These are phyloP conservation scores for Benthosema pterotum DNA, from an alignment of 2,797 vertebrate genomes.

Conservation along the genomic window DNA sequence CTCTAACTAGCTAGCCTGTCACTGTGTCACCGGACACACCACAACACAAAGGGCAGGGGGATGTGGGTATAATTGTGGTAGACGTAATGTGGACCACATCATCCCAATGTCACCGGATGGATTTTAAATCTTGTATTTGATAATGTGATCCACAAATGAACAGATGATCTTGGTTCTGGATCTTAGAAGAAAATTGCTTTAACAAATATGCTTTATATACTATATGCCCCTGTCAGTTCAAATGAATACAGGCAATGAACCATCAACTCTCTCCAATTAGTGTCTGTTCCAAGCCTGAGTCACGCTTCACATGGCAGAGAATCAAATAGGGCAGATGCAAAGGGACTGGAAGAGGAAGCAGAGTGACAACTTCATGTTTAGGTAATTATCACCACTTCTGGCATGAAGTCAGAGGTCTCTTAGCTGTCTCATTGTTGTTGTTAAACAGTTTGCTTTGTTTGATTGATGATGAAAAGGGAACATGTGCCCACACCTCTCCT, in stretches of 20 bases:
- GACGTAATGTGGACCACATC: too few relatives aligned
- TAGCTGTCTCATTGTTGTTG: conserved; percentile 74
- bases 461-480: conserved; percentile 80
- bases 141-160: too few relatives aligned
- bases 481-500: conserved; percentile 74
- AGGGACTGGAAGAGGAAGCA: conserved; percentile 40
- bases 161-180: too few relatives aligned
- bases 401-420: conserved; percentile 68
- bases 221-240: conserved; percentile 74
- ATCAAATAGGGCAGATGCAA: conserved; percentile 70
- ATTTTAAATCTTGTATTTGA: too few relatives aligned
- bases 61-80: not conserved
- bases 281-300: conserved; percentile 75
- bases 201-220: too few relatives aligned
- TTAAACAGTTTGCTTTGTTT: conserved; percentile 79
- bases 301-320: conserved; percentile 74
- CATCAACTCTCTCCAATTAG: conserved; percentile 71
- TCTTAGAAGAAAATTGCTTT: too few relatives aligned
- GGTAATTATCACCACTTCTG: conserved; percentile 81
- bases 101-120: too few relatives aligned
- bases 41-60: not conserved
- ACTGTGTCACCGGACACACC: not conserved
- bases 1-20: conserved; percentile 1
- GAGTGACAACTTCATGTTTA: conserved; percentile 74
- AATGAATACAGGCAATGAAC: conserved; percentile 76